These are phyloP conservation scores for Potamilus streckersoni DNA, from an alignment of 1,140 invertebrate genomes.

Conservation along the genomic window DNA sequence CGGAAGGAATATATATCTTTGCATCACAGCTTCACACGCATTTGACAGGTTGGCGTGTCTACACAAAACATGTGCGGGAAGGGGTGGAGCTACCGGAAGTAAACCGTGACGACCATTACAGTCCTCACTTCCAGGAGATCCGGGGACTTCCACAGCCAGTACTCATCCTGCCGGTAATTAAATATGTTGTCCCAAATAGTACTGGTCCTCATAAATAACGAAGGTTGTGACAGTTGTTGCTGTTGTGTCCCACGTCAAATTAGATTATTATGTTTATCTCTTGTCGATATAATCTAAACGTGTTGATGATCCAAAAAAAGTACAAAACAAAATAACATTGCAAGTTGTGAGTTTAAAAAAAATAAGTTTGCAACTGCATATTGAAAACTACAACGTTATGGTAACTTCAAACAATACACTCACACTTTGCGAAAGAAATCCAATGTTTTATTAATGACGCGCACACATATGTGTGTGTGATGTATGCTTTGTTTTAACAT, in stretches of 20 bases:
- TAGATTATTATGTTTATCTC: no score
- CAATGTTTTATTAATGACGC: no score
- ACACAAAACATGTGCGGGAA: constrained; percentile 85
- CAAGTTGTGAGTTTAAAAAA: no score
- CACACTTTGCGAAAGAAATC: no score
- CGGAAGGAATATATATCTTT: constrained; percentile 89
- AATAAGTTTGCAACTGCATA: no score
- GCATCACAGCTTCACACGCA: constrained; percentile 98
- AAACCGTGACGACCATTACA: constrained; percentile 96
- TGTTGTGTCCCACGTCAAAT: neutral
- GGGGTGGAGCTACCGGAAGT: constrained; percentile 83
- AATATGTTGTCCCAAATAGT: neutral
- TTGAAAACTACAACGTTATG: no score
- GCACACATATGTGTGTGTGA: no score
- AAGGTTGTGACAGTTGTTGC: neutral
- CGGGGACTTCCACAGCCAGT: constrained; percentile 83
- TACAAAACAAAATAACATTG: no score
- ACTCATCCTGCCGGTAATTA: constrained; percentile 83
- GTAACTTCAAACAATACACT: no score
- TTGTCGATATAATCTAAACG: no score
- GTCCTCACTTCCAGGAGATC: constrained; percentile 98
- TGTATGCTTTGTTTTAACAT: no score
- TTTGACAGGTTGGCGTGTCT: constrained; percentile 85
- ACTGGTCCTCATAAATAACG: neutral
- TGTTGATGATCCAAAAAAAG: no score